These are phyloP conservation scores for Mechanitis mazaeus DNA, from an alignment of 2,888 invertebrate genomes.

Conservation along the genomic window DNA sequence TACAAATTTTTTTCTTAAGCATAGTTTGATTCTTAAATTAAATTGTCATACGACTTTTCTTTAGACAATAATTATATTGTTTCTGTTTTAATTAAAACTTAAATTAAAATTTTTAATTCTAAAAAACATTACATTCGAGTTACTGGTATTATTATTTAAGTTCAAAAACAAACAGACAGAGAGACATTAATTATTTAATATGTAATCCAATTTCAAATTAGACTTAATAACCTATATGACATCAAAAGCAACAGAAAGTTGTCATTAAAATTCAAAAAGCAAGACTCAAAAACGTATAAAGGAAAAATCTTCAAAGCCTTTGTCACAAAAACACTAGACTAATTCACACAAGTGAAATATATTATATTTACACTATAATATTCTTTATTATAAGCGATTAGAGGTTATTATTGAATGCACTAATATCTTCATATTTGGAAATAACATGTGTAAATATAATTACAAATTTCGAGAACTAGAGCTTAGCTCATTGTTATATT, in stretches of 20 bases:
- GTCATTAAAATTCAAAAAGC: conserved; percentile 35
- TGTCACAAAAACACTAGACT: conserved; percentile 31
- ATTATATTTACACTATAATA: conserved; percentile 12
- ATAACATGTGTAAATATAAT: conserved; percentile 20
- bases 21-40: no score
- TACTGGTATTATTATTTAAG: no score
- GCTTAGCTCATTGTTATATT: conserved; percentile 8
- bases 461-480: conserved; percentile 17
- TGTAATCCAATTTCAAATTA: neutral
- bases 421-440: conserved; percentile 9
- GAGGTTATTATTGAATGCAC: conserved; percentile 4
- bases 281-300: conserved; percentile 32
- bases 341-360: conserved; percentile 20
- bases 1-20: no score
- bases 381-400: neutral
- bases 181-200: no score
- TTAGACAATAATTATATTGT: no score
- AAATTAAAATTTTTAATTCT: no score
- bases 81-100: no score
- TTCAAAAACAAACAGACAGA: no score
- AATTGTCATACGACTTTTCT: no score
- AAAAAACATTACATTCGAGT: no score
- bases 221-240: conserved; percentile 5
- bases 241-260: conserved; percentile 23
- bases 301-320: conserved; percentile 35